Evolutionary conservation across 2,797 vertebrate genomes (phyloP).

Genomic region (Sebastes alutus): DNA sequence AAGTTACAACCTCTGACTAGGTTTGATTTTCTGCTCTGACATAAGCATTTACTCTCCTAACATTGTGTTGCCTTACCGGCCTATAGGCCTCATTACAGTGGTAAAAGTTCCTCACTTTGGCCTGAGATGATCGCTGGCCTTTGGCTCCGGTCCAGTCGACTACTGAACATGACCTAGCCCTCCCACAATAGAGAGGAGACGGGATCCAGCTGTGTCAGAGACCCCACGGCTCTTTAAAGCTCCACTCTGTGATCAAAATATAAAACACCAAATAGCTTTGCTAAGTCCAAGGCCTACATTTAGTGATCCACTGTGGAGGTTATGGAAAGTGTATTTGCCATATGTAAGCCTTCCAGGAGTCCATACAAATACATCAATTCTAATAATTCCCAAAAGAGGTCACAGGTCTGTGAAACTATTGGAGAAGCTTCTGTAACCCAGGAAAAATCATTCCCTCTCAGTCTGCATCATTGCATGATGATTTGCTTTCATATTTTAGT

Average conservation of each 20-base stretch:
- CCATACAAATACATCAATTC: not conserved
- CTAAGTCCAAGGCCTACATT: not conserved
- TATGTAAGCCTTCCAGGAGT: not conserved
- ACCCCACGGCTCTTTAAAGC: slow-evolving; percentile 11
- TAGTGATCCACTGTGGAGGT: not conserved
- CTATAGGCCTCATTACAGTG: not conserved
- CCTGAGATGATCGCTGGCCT: slow-evolving; percentile 7
- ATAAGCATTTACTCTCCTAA: not conserved
- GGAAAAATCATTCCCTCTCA: not conserved
- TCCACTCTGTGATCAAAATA: slow-evolving; percentile 32
- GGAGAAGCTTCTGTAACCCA: not conserved
- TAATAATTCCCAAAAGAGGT: not conserved
- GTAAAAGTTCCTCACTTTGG: not conserved
- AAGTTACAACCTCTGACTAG: not conserved
- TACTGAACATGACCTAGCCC: slow-evolving; percentile 37
- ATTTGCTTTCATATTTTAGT: not conserved
- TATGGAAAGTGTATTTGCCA: not conserved
- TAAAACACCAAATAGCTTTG: slow-evolving; percentile 11
- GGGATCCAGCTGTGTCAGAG: slow-evolving; percentile 45
- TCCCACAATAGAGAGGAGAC: slow-evolving; percentile 30
- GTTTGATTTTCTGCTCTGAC: slow-evolving; percentile 4
- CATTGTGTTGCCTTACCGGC: not conserved
- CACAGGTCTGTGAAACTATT: not conserved
- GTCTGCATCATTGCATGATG: not conserved
- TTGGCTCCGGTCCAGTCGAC: slow-evolving; percentile 30